Conservation (phyloP, 1,140 invertebrate species). For the Calephelis virginiensis region DNA sequence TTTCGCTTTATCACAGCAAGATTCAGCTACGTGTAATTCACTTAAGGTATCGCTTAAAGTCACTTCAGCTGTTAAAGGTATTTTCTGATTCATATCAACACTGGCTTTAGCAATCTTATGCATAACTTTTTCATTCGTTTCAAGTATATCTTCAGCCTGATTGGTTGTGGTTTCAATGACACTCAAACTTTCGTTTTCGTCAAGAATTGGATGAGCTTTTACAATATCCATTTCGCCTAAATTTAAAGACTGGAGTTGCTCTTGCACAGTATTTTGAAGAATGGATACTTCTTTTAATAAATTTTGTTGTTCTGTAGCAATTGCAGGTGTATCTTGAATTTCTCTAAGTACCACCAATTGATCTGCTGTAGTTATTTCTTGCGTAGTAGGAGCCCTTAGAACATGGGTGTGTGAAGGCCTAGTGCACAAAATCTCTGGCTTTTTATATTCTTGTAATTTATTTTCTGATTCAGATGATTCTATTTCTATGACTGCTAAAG, state of each 20-base stretch:
- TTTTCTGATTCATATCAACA: slow-evolving; percentile 52
- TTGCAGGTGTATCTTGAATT: slow-evolving; percentile 34
- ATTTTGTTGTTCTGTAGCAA: slow-evolving; percentile 43
- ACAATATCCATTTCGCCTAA: slow-evolving; percentile 30
- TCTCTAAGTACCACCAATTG: slow-evolving; percentile 40
- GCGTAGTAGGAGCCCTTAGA: slow-evolving; percentile 48
- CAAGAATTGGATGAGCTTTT: slow-evolving; percentile 41
- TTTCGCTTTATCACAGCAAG: slow-evolving; percentile 44
- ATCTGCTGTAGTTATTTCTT: slow-evolving; percentile 57
- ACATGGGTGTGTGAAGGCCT: slow-evolving; percentile 43
- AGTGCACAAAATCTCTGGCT: slow-evolving; percentile 40
- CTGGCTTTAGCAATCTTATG: slow-evolving; percentile 46
- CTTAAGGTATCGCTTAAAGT: slow-evolving; percentile 43
- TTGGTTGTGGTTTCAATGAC: slow-evolving; percentile 52
- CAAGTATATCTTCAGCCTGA: slow-evolving; percentile 38
- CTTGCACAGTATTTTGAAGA: slow-evolving; percentile 51
- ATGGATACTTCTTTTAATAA: slow-evolving; percentile 59
- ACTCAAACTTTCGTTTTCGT: slow-evolving; percentile 55
- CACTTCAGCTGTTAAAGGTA: slow-evolving; percentile 52
- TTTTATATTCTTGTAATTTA: slow-evolving; percentile 38
- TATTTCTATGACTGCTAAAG: slow-evolving; percentile 50
- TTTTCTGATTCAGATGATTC: slow-evolving; percentile 52
- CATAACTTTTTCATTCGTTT: slow-evolving; percentile 24
- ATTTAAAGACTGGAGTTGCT: slow-evolving; percentile 48
- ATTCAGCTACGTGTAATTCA: slow-evolving; percentile 30